phyloP scores from a whole-genome alignment of 2,888 invertebrate species.

The Graphium colonna region DNA sequence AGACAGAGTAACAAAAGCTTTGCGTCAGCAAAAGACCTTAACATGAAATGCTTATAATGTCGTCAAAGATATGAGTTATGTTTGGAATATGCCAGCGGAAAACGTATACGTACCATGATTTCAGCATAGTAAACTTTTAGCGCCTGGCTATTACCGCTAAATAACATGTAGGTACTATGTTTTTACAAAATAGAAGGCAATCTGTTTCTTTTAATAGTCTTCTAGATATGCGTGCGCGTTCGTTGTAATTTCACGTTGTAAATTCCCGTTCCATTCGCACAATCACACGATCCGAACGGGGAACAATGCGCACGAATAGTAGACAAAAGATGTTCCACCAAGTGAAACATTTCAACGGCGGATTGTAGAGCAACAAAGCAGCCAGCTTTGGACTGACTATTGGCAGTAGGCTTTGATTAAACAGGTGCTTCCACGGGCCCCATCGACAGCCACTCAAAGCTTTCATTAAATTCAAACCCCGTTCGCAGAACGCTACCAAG shows the following conservation, averaged over 20 bases:
- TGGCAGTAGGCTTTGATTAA: constrained; percentile 15
- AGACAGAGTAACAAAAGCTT: no score
- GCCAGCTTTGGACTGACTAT: constrained; percentile 1
- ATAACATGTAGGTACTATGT: no score
- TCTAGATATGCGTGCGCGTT: neutral
- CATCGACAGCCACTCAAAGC: constrained; percentile 5
- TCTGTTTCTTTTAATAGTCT: no score
- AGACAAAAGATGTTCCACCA: constrained; percentile 2
- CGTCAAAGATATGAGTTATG: no score
- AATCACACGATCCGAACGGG: neutral
- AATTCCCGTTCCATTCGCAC: constrained; percentile 3
- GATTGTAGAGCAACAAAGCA: constrained; percentile 8
- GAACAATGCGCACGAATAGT: neutral
- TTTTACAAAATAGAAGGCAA: no score
- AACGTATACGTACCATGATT: neutral
- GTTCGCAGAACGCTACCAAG: no score
- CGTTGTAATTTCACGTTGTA: neutral
- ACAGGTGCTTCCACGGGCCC: constrained; percentile 15
- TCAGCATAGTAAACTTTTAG: neutral
- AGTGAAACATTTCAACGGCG: constrained; percentile 12
- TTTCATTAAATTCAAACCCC: constrained; percentile 18
- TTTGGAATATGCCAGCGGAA: neutral
- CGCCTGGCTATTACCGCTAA: neutral
- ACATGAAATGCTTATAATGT: no score
- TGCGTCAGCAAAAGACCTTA: no score